Evolutionary conservation across 2,888 invertebrate species (phyloP).

Genomic region (Resseliella maxima): DNA sequence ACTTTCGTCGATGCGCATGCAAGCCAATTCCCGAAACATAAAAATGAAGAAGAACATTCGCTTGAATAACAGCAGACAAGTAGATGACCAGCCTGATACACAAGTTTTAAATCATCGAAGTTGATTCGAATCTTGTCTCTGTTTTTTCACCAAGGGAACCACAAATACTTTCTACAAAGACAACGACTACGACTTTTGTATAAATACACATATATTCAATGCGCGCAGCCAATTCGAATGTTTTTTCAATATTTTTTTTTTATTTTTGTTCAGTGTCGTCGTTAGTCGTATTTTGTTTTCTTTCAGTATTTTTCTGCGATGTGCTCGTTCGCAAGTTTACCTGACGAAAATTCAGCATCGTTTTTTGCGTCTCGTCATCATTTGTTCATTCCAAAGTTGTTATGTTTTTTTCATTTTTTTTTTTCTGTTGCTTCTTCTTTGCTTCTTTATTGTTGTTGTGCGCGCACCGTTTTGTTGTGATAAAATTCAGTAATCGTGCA

Average conservation of each 20-base stretch:
- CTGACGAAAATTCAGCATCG: slow-evolving; percentile 32
- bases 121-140: neutral
- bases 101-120: slow-evolving; percentile 21
- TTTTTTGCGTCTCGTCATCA: slow-evolving; percentile 29
- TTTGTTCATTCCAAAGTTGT: slow-evolving; percentile 28
- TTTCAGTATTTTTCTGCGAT: neutral
- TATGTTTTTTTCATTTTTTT: neutral
- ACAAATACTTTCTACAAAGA: slow-evolving; percentile 41
- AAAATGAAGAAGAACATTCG: neutral
- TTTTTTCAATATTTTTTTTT: neutral
- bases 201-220: neutral
- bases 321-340: slow-evolving; percentile 18
- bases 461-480: slow-evolving; percentile 26
- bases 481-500: slow-evolving; percentile 17
- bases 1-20: neutral
- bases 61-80: neutral
- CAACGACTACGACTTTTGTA: neutral
- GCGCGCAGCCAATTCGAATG: neutral
- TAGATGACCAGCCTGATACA: slow-evolving; percentile 18
- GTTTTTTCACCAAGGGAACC: slow-evolving; percentile 20
- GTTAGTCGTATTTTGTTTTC: neutral
- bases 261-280: neutral
- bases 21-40: neutral
- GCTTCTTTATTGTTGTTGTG: neutral
- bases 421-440: no score